Evolutionary conservation across 2,797 vertebrate species (phyloP), one percentile per base, ranked within the genome.

Genomic region (Anguilla marmorata): DNA sequence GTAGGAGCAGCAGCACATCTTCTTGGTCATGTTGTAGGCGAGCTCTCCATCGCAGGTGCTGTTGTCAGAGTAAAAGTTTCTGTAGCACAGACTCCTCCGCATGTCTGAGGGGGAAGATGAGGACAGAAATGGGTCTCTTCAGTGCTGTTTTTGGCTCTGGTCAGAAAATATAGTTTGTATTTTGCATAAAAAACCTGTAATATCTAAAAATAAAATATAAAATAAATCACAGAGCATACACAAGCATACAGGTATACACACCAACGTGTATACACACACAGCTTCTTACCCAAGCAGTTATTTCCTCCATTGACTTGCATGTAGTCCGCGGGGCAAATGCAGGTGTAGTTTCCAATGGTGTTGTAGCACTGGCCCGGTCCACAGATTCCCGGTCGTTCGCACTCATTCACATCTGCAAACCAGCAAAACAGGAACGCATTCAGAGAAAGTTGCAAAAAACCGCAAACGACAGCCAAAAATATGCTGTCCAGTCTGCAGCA

Each of bases 1-100:
- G 93, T 99, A 99, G 84, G 99, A 98, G 91, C 99, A 99, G 91
- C 99, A 99, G 92, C 99, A 99, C 98, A 99, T 98, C 95, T 99
- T 99, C 93, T 99, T 98, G 88, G 99, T 99, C 97, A 99, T 98
- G 91, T 99, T 99, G 90, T 97, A 99, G 82, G 96, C 94, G 58
- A 99, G 96, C 88, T 99, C 98, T 85, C 97, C 97, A 0, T 99
- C 98, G 84, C 99, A 99, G 1, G 98, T 99, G 89, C 95, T 92
- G 87, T 99, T 99, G 92, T 99, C 97, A 11, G 96, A 95, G 90
- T 98, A 97, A 86, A 97, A 99, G 94, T 99, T 99, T 91, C 98
- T 96, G 92, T 97, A 99, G 95, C 99, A 99, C 91, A 98, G 93
- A 92, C 99, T 99, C 93, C 98, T 98, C 91, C 99, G 97, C 98